phyloP scores from a whole-genome alignment of 2,888 invertebrate species.

The Lobophora halterata region DNA sequence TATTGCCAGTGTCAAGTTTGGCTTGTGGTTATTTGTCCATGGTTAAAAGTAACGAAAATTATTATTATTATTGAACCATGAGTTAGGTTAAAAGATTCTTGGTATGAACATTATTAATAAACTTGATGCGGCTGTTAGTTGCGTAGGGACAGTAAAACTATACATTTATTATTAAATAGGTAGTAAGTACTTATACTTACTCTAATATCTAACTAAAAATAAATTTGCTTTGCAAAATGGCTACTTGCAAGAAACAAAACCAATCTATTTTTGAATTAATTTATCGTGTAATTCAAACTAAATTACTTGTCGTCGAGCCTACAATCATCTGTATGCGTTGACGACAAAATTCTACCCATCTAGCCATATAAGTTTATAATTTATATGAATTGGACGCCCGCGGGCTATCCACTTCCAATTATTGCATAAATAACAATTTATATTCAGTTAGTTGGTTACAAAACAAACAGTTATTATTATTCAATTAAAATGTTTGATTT shows the following conservation, averaged over 20 bases:
- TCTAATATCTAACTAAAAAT: too few species aligned
- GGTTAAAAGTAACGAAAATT: too few species aligned
- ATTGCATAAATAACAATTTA: neutral
- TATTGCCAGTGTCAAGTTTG: too few species aligned
- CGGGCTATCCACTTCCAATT: conserved; percentile 2
- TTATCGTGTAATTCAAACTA: conserved; percentile 2
- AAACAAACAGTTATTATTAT: neutral
- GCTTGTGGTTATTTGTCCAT: too few species aligned
- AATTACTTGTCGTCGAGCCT: conserved; percentile 12
- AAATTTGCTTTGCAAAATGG: too few species aligned
- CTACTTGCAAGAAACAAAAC: neutral
- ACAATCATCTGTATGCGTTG: conserved; percentile 10
- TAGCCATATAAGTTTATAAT: conserved; percentile 2
- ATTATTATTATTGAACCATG: too few species aligned
- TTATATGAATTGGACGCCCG: conserved; percentile 4
- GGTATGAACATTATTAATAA: too few species aligned
- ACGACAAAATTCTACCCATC: conserved; percentile 13
- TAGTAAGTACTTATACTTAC: too few species aligned
- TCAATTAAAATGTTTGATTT: neutral
- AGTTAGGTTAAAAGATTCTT: too few species aligned
- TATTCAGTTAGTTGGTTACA: neutral
- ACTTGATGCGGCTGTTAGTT: too few species aligned
- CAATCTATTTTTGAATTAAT: neutral
- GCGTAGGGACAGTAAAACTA: too few species aligned
- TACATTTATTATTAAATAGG: too few species aligned